Evolutionary conservation across 2,888 invertebrate species (phyloP), one percentile per base, ranked within the genome.

Genomic region (Hypselothyrea guttata): DNA sequence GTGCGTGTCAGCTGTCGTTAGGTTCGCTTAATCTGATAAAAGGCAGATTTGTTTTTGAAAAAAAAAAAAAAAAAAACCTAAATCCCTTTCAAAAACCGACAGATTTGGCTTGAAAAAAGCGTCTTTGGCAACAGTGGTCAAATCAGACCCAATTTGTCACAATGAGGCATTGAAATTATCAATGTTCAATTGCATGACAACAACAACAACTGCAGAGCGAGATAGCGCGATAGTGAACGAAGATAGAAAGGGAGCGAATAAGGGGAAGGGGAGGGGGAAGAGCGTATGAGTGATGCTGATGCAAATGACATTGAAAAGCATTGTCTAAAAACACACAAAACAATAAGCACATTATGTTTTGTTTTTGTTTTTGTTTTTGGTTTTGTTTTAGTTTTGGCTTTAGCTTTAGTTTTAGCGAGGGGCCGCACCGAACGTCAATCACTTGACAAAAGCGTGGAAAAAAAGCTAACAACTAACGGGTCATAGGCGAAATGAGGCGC

Each of bases 141-240:
- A 78, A 78, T 78, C 78, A 83, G 83, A 85, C 78, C 48, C 78
- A 84, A 78, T 85, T 78, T 78, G 78, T 83, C 85, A 79, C 72
- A 82, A 75, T 59, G 59, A 64, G 64, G 49, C 60, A 75, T 81
- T 73, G 70, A 63, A 75, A 84, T 71, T 78, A 84, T 84, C 83
- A 78, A 60, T 71, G 60, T 57, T 68, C 79, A 75, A 75, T 84
- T 85, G 60, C 67, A 64, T 54, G 52, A 54, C 48, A 65, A 60
- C 48, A 34, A 28, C 9, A 11, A n/a, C n/a, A 12, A 8, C 11
- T 41, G 16, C 41, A 33, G 11, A 33, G 18, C 40, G 22, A 46
- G n/a, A n/a, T n/a, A n/a, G n/a, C n/a, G 27, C 46, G 40, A 48
- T 13, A 45, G 12, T 13, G 18, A 41, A 41, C 18, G 4, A 15